A percentile compares a stretch with the other conserved stretches of the same genome.
These are phyloP conservation scores for Burhinus bistriatus DNA, from an alignment of 2,113 vertebrate species.

Conservation along the genomic window DNA sequence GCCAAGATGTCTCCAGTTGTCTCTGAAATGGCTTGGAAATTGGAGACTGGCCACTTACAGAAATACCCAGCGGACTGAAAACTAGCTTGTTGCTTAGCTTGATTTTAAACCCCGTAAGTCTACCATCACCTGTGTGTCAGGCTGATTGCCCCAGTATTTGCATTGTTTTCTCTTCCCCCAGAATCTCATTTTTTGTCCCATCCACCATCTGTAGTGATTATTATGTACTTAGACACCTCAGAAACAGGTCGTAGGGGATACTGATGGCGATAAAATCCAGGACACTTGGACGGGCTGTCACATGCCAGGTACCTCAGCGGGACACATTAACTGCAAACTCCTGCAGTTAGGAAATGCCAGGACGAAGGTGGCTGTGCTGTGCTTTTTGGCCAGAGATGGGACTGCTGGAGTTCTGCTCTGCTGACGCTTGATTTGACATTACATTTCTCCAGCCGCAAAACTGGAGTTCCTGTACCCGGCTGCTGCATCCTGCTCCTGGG, in stretches of 20 bases:
- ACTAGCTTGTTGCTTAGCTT: background rate
- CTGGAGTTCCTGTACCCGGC: background rate
- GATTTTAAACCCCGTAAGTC: background rate
- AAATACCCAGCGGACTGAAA: background rate
- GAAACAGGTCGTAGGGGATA: background rate
- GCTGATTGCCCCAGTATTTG: background rate
- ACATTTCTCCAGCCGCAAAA: background rate
- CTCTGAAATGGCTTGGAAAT: background rate
- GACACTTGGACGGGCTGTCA: background rate
- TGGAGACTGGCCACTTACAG: background rate
- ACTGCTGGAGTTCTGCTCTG: background rate
- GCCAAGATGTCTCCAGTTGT: background rate
- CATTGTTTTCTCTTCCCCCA: background rate
- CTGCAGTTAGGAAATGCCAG: background rate
- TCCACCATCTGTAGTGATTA: background rate
- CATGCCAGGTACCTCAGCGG: rapidly evolving
- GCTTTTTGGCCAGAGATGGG: background rate
- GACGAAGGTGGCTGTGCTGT: background rate
- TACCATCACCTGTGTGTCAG: background rate
- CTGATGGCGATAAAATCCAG: background rate
- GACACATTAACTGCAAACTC: background rate
- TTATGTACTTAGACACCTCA: background rate
- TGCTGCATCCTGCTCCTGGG: background rate
- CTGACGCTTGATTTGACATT: background rate
- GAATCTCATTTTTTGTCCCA: background rate